Base-by-base conservation (phyloP, 35 echinoderm and acorn worm species). In the Acanthaster planci region DNA sequence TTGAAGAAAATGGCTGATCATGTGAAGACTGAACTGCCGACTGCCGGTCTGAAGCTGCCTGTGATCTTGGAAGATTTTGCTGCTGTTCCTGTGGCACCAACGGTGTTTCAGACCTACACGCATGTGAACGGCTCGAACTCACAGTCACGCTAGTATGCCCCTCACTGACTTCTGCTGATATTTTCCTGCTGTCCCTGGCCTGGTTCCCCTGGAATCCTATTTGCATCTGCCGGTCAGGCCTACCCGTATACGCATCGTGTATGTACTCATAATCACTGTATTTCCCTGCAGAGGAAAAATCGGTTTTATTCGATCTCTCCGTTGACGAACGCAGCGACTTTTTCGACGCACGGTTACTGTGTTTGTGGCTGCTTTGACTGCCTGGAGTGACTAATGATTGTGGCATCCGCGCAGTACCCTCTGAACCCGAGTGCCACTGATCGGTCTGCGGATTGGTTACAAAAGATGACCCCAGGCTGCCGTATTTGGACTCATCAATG, bases 371-470 rank as follows among this genome's bases (percentile, higher is more conserved):
- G 64, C 34, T 34, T 72, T 36, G 7, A 72, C 64, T 72, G 26
- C 23, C 64, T 26, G 19, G 16, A 50, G 84, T 86, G 84, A 86
- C 84, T 86, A 86, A 86, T 86, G 84, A 53, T 68, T 51, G 84
- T 37, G 84, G 68, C 76, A 86, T 86, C 76, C 76, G 67, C 32
- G 27, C 40, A 22, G 39, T 83, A 83, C 44, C 75, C 67, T 26
- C 37, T 34, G 84, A 78, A 55, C 64, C 64, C 64, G 29, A 27
- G 30, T 72, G 64, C 64, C 64, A 72, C 34, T 30, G 67, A 68
- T 86, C 58, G 51, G 75, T 68, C 56, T 83, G 80, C 40, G 80
- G 80, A 86, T 86, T 86, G 84, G 84, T 68, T 39, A 42, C 47
- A 27, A 27, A 27, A 23, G 29, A 52, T 86, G 84, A 86, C 84